Evolutionary conservation across 2,113 vertebrate species (phyloP).

Genomic region (Phalacrocorax pelagicus): DNA sequence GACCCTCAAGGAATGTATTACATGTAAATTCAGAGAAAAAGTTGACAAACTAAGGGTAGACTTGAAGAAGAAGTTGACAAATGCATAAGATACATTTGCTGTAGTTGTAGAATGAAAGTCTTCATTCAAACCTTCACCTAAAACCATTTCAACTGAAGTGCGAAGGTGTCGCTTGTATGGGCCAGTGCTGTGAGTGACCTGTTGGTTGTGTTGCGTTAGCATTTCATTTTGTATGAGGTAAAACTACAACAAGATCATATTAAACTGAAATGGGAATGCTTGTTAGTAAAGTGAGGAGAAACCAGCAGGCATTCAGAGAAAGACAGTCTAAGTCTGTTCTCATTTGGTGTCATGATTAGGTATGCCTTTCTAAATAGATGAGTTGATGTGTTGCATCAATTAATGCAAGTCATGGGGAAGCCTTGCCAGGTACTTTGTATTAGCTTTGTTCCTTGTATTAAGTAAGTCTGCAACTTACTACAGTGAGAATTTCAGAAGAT

Average conservation of each 20-base stretch:
- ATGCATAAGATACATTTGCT: background rate
- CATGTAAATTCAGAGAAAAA: background rate
- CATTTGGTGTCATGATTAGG: background rate
- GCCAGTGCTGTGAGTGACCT: background rate
- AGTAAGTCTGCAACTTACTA: background rate
- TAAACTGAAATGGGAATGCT: background rate
- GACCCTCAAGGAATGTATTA: background rate
- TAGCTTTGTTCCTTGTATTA: background rate
- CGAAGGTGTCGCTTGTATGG: background rate
- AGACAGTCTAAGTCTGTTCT: background rate
- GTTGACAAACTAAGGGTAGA: background rate
- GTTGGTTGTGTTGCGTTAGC: background rate
- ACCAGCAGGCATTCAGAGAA: background rate
- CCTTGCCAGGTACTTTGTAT: background rate
- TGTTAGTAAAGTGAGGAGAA: background rate
- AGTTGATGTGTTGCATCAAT: background rate
- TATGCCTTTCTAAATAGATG: background rate
- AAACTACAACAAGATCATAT: background rate
- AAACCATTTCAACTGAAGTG: background rate
- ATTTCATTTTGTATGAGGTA: background rate
- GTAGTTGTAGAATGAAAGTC: background rate
- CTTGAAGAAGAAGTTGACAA: background rate
- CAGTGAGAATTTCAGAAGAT: background rate
- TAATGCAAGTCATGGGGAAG: background rate
- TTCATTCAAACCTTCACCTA: background rate